Evolutionary conservation across 2,113 vertebrate genomes (phyloP).

Genomic region (Petroica traversi): DNA sequence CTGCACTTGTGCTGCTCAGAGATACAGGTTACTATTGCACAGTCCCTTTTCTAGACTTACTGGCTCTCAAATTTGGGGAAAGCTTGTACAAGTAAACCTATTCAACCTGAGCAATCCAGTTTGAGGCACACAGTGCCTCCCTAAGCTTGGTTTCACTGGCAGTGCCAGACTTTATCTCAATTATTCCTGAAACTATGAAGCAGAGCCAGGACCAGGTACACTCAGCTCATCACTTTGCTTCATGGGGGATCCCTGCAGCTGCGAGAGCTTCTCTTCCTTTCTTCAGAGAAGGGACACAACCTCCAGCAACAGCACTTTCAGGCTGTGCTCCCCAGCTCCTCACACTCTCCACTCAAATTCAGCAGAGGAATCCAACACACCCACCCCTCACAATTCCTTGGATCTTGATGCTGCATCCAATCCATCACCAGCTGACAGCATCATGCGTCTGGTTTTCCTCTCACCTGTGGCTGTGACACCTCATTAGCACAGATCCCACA

Average conservation of each 20-base stretch:
- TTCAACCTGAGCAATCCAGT: background rate
- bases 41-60: background rate
- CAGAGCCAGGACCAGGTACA: background rate
- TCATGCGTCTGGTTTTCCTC: background rate
- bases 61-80: background rate
- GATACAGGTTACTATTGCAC: background rate
- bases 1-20: background rate
- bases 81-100: background rate
- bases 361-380: background rate
- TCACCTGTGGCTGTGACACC: background rate
- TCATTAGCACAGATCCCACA: background rate
- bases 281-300: background rate
- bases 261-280: background rate
- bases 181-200: background rate
- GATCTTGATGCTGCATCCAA: background rate
- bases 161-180: background rate
- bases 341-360: background rate
- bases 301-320: background rate
- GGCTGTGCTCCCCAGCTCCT: rapidly evolving
- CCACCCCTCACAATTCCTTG: background rate
- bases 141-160: background rate
- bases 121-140: background rate
- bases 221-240: background rate
- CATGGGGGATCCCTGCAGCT: background rate
- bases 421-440: background rate